Base-by-base conservation (phyloP, 2,113 vertebrate genomes). In the Erinaceus europaeus region DNA sequence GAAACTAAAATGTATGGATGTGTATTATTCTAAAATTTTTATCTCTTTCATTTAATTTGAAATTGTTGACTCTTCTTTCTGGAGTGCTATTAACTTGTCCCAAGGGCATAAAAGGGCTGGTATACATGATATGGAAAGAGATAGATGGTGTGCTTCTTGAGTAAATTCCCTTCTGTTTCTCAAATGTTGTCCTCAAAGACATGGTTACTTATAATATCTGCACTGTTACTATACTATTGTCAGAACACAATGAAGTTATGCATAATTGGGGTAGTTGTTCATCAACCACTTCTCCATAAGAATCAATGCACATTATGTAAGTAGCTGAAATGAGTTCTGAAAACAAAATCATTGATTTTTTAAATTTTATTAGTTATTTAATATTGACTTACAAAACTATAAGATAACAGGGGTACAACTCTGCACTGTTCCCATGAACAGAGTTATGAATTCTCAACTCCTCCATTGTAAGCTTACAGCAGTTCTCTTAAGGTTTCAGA, bases 1-100 rank as follows among this genome's bases (percentile, higher is more conserved):
- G 91, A 83, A 17, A 3, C 8, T 83, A 52, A 53, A 5, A 74
- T 59, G 69, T 57, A 73, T 34, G 68, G 61, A 90, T 85, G 48
- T 53, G 7, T 80, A 40, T 25, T 34, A 9, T 9, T 84, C 48
- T 15, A 65, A 7, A 67, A 84, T 57, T 42, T 10, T 55, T 85
- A 62, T 6, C 11, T 68, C 90, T 72, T 6, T 82, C 50, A 91
- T 68, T 91, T 88, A n/a, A 73, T 73, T 15, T 79, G 46, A 90
- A 87, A 59, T 65, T 53, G 25, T 81, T 84, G 23, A 11, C 50
- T 88, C 40, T 83, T 34, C 83, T 27, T 38, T 92, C 46, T 76
- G 8, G 11, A 61, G 9, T 65, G 71, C 48, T 64, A 6, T 15
- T 53, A 69, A 81, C 17, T 25, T 32, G 90, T 77, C 11, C 21